These are phyloP conservation scores for Tuta absoluta DNA, from an alignment of 2,888 invertebrate species.

Conservation along the genomic window DNA sequence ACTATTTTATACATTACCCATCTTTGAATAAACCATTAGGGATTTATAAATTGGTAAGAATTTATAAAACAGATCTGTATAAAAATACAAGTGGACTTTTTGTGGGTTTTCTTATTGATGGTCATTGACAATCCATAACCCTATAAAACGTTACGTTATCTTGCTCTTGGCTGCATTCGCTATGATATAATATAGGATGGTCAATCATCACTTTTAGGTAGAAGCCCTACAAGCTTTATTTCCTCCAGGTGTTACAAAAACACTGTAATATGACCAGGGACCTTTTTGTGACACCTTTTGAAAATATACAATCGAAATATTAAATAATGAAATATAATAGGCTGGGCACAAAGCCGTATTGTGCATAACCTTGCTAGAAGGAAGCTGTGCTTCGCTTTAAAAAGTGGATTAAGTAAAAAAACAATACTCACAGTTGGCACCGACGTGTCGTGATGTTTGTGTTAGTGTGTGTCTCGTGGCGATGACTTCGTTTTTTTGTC, in stretches of 20 bases:
- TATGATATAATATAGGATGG: background rate
- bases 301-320: background rate
- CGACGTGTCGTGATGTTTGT: conserved; percentile 63
- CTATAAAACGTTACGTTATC: background rate
- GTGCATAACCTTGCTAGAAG: conserved; percentile 20
- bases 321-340: background rate
- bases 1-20: background rate
- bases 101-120: background rate
- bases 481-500: conserved; percentile 12
- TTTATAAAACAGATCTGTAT: background rate
- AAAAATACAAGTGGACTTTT: background rate
- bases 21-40: background rate
- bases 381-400: conserved; percentile 50
- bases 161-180: too few relatives aligned
- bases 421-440: conserved; percentile 67
- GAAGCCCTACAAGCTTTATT: background rate
- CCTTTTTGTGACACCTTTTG: background rate
- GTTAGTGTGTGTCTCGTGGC: conserved; percentile 66
- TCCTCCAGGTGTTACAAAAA: conserved; percentile 4
- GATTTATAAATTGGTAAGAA: background rate
- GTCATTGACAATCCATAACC: background rate
- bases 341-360: conserved; percentile 22
- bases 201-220: background rate
- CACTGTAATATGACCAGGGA: background rate
- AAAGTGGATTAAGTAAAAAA: conserved; percentile 47